Evolutionary conservation across 2,113 vertebrate genomes (phyloP), one percentile per base, ranked within the genome.

Genomic region (Rattus rattus): DNA sequence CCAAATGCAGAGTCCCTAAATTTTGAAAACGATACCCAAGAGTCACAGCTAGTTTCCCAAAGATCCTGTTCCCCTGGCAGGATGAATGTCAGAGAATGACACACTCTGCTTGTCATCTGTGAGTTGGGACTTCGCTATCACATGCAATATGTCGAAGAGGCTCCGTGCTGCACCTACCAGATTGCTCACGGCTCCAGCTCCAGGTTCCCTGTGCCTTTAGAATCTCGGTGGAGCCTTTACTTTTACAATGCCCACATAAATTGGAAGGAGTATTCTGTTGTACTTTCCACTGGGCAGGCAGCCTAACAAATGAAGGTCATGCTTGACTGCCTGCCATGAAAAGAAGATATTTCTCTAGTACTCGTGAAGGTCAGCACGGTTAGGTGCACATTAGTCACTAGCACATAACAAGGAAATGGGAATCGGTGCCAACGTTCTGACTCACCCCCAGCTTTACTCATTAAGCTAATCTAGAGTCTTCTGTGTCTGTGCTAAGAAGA

Each of bases 221-320:
- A 4, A 19, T 80, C 73, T 96, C 93, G 52, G 17, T 20, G 59
- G 92, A 5, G 33, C 5, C 80, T 91, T 96, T 85, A 83, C 2
- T 95, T 98, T 83, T 84, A 80, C 67, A 63, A 20, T 0, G 9
- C 84, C 65, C 96, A 96, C 92, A 70, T 92, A 96, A 97, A 91
- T 84, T 73, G 86, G 80, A 87, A 59, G 49, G 95, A 95, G 39
- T 90, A 77, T 49, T 49, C 70, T 88, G 95, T 36, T 79, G 72
- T 96, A 95, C 59, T 79, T 93, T 96, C 43, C 91, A 80, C 88
- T 97, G 93, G 98, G 70, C 8, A 39, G 73, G 79, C 26, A 95
- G 96, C 94, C 77, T 97, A 90, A 96, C 77, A 96, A 94, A 70
- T 76, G 93, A 97, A 95, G 47, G 47, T 93, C 93, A 94, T 96